These are phyloP conservation scores for Zhuqinia jingwanae DNA, from an alignment of 2,888 invertebrate genomes.

Conservation along the genomic window DNA sequence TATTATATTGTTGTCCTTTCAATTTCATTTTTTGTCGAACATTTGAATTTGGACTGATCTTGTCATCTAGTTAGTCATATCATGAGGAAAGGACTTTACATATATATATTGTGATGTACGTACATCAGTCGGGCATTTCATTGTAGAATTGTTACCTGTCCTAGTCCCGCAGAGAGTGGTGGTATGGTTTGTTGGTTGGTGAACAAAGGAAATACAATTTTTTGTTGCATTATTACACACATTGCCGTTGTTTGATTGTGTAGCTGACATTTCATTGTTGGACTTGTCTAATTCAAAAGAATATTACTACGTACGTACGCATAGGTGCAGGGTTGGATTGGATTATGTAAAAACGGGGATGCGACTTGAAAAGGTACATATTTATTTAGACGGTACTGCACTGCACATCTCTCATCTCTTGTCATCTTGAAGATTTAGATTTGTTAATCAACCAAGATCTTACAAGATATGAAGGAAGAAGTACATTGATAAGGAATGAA, in stretches of 20 bases:
- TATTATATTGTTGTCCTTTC: not conserved
- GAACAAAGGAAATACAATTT: slow-evolving; percentile 20
- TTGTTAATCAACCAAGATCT: not conserved
- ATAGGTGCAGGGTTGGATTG: too few relatives aligned
- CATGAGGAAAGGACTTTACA: slow-evolving; percentile 20
- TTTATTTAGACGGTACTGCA: not conserved
- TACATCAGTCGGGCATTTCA: slow-evolving; percentile 11
- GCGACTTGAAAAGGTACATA: not conserved
- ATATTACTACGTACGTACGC: too few relatives aligned
- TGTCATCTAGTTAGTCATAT: slow-evolving; percentile 58
- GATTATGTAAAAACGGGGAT: not conserved
- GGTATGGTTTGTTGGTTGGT: too few relatives aligned
- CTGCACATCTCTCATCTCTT: too few relatives aligned
- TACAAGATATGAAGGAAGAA: not conserved
- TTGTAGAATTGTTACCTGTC: slow-evolving; percentile 1
- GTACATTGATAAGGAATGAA: not conserved
- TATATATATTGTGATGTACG: not conserved
- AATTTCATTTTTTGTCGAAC: slow-evolving; percentile 6
- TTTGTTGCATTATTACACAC: not conserved
- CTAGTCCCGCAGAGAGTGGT: slow-evolving; percentile 5
- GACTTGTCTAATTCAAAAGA: slow-evolving; percentile 20
- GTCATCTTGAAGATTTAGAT: not conserved
- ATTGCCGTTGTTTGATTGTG: slow-evolving; percentile 21
- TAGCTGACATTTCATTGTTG: slow-evolving; percentile 37
- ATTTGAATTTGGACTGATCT: slow-evolving; percentile 54